Percentiles rank a stretch among this genome's conserved stretches.
phyloP scores from a whole-genome alignment of 2,113 vertebrate species.

The Podilymbus podiceps region DNA sequence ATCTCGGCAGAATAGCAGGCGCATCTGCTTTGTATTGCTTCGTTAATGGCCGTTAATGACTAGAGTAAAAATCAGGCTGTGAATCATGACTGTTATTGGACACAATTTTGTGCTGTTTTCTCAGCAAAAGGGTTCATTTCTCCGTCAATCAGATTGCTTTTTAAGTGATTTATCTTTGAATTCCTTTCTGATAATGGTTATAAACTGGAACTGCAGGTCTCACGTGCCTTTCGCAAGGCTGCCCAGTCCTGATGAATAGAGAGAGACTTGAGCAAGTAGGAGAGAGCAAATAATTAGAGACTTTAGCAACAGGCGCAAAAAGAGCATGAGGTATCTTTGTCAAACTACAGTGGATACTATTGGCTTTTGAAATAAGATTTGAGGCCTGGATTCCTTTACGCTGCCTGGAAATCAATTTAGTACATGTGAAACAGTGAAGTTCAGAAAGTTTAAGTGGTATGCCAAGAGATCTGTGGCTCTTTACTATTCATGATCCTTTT shows the following conservation, averaged over 20 bases:
- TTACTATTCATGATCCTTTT: conserved; percentile 48
- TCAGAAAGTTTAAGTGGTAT: conserved; percentile 2
- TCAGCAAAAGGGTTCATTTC: conserved; percentile 20
- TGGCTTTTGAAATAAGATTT: conserved; percentile 41
- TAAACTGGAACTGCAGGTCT: conserved; percentile 14
- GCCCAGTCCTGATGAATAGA: conserved; percentile 1
- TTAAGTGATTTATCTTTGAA: conserved; percentile 16
- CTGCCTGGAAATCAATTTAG: conserved; percentile 40
- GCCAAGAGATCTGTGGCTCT: conserved; percentile 37
- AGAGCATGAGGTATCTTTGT: neutral
- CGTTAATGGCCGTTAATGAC: conserved; percentile 6
- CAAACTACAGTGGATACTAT: neutral
- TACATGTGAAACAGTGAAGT: neutral
- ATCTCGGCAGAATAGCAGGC: conserved; percentile 31
- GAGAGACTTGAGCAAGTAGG: neutral
- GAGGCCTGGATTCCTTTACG: neutral
- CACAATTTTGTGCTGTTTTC: conserved; percentile 55
- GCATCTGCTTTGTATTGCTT: conserved; percentile 46
- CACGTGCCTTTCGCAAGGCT: neutral
- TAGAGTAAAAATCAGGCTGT: conserved; percentile 25
- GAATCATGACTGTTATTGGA: neutral
- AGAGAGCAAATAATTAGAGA: conserved; percentile 51
- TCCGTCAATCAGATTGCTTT: conserved; percentile 4
- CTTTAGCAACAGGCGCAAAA: conserved; percentile 19
- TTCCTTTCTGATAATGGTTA: conserved; percentile 44